These are phyloP conservation scores for Sebastes minor DNA, from an alignment of 2,797 vertebrate species.

Conservation along the genomic window DNA sequence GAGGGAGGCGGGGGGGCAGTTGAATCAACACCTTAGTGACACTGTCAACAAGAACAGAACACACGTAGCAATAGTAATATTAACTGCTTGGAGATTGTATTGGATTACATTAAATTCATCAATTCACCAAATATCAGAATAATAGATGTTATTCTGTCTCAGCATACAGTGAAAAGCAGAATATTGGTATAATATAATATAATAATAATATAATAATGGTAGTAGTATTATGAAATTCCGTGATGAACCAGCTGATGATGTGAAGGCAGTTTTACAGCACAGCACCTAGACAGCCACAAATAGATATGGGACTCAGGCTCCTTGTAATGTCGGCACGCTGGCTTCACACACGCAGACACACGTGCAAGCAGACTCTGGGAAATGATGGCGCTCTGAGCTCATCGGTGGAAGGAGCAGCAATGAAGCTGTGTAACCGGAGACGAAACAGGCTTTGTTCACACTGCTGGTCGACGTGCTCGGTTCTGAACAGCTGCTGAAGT, in stretches of 20 bases:
- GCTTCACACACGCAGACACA: conserved; percentile 12
- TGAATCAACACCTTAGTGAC: background rate
- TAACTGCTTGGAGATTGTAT: background rate
- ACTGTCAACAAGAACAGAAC: background rate
- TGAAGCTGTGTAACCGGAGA: conserved; percentile 40
- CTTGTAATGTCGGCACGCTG: conserved; percentile 40
- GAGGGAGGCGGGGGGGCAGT: background rate
- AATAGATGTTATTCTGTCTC: background rate
- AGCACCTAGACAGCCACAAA: conserved; percentile 18
- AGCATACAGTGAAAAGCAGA: background rate
- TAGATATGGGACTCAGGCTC: conserved; percentile 45
- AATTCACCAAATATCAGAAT: background rate
- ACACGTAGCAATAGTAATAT: background rate
- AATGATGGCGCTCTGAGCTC: conserved; percentile 50
- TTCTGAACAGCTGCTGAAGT: conserved; percentile 20
- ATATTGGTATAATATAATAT: too few species aligned
- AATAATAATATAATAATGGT: too few species aligned
- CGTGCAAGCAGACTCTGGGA: background rate
- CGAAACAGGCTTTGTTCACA: background rate
- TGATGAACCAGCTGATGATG: background rate
- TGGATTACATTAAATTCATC: background rate
- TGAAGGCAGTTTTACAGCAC: conserved; percentile 1
- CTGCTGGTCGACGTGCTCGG: background rate
- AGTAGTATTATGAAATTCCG: background rate
- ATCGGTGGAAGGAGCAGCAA: conserved; percentile 22